Conservation (phyloP, 2,113 vertebrate species). For the Erythrocercus mccallii region DNA sequence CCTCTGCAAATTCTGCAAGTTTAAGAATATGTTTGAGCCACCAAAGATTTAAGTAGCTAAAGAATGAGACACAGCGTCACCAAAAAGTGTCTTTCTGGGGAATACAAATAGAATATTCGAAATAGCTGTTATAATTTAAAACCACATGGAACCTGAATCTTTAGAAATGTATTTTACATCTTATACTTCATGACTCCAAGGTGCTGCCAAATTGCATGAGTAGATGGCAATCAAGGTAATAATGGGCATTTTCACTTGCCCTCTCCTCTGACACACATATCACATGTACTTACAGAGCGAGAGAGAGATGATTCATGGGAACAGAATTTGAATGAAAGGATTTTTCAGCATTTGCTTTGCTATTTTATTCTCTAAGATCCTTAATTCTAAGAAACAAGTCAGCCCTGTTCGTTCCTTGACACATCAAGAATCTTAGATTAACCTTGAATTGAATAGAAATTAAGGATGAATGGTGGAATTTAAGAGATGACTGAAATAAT, state of each 20-base stretch:
- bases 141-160: background rate
- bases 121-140: background rate
- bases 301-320: background rate
- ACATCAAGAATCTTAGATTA: background rate
- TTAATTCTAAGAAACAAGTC: background rate
- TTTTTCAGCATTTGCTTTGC: background rate
- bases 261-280: background rate
- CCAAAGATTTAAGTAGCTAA: background rate
- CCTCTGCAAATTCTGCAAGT: background rate
- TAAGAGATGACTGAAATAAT: background rate
- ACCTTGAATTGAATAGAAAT: background rate
- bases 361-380: background rate
- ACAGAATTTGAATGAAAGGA: background rate
- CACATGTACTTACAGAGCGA: background rate
- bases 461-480: background rate
- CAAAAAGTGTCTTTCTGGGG: background rate
- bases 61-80: background rate
- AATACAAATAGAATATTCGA: background rate
- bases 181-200: background rate
- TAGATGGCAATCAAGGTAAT: background rate
- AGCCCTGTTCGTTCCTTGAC: background rate
- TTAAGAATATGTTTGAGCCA: background rate
- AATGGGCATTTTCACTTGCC: background rate
- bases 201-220: background rate
- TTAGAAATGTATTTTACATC: background rate